Base-by-base conservation (phyloP, 2,113 vertebrate species). In the Callochromis pleurospilus region DNA sequence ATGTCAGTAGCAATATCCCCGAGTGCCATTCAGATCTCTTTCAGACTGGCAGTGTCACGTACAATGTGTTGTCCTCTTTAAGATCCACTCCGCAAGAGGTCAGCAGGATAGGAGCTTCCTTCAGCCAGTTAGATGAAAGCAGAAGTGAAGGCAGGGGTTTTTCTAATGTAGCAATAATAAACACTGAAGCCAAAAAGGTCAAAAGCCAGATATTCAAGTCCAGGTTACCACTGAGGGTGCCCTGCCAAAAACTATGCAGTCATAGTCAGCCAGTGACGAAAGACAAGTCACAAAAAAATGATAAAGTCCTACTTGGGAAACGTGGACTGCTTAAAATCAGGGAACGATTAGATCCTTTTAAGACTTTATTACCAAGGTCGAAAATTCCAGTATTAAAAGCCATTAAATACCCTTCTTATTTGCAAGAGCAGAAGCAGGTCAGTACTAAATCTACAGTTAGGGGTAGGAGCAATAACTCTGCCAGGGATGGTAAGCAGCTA, bases 141-240 rank as follows among this genome's bases (percentile, higher is more conserved):
- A 94, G 42, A 92, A 96, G 93, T 90, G 95, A 97, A 91, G 92
- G 8, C 38, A 31, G 88, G 90, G 91, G 56, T 95, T 95, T 93
- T 93, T 94, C 95, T 83, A 95, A 94, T 91, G 96, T 96, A 94
- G 94, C 93, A 92, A 96, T 92, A 96, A 95, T 93, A 91, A 97
- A 95, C 90, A 94, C 92, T 58, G 96, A 94, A 90, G 87, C 95
- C 92, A 96, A 95, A 95, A 95, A 97, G 68, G 73, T 93, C 2
- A 65, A 97, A 97, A 95, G 91, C 88, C 93, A 95, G 95, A 96
- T 96, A 95, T 96, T 93, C 95, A 98, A 97, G 93, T 99, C 98
- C 93, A 99, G 97, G 93, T 96, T 99, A 95, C 98, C 98, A 21
- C 88, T 99, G 93, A 98, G 98, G 93, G 96, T 96, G 70, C 95